Evolutionary conservation across 92 coral and sea anemone genomes (phyloP), one percentile per base, ranked within the genome.

Genomic region (Epizoanthus fatuus): DNA sequence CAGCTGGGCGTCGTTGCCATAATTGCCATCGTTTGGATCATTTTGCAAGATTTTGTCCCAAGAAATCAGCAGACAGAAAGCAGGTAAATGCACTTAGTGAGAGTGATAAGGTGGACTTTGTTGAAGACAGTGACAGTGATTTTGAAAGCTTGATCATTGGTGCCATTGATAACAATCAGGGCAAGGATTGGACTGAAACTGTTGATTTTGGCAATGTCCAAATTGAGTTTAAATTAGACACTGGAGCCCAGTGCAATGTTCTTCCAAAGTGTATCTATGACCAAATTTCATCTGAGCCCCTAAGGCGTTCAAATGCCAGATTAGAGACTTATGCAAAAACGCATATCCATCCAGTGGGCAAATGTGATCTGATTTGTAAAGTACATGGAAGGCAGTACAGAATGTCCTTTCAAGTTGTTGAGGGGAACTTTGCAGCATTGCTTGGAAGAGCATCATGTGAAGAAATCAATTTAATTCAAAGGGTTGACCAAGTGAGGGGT

Each of bases 241-340:
- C 85, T 63, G 63, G 85, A 4, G 74, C 75, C 74, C 85, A 80
- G 63, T 65, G 85, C 60, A 80, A 80, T 80, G 85, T 80, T 11
- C 60, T 80, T 39, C 75, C 74, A 4, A 80, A 80, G 67, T 3
- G 73, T 7, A 53, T 29, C 6, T 80, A 80, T 80, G 63, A 80
- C 85, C 44, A 63, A 7, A 80, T 80, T 39, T 63, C 85, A 65
- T 59, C 63, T 17, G 67, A 40, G 7, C 74, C 75, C 37, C 67
- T 80, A 47, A 35, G 20, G 22, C 54, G 16, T 15, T 79, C 84
- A 22, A 7, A 69, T 16, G 84, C 73, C 39, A 79, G 55, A 40
- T 22, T 79, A 63, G 84, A 79, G 49, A 60, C 55, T 79, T 79
- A 37, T 52, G 11, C 84, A 8, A 79, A 79, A 39, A 79, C 72